Evolutionary conservation across 2,113 vertebrate genomes (phyloP), one percentile per base, ranked within the genome.

Genomic region (Falco punctatus): DNA sequence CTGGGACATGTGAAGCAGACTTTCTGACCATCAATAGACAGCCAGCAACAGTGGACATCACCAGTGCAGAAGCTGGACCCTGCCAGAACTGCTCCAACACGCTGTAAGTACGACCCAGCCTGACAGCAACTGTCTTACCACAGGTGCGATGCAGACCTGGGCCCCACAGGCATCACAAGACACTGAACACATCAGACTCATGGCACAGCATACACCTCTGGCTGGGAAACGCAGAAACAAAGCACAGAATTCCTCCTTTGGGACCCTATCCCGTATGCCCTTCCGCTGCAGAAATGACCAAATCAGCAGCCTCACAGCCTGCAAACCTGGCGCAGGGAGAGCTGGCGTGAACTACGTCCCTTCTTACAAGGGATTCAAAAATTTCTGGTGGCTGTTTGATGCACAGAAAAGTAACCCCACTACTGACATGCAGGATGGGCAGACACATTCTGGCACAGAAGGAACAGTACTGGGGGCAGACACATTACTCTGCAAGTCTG

Each of bases 1-100:
- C 27, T 54, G 70, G 58, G 54, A 72, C 44, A 55, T 0, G 0
- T 15, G 42, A 48, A 30, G 49, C 57, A 35, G 20, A 24, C 24
- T 11, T 58, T 61, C 46, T 70, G 24, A 26, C 24, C 2, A 0
- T 18, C 20, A 19, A 4, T 0, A 52, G 38, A 40, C 3, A 2
- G 33, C 9, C 35, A 67, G 35, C 38, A 62, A 18, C 22, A 38
- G 26, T 0, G 62, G 62, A 13, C 62, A 55, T 6, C 24, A 35
- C 58, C 81, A 51, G n/a, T 0, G 2, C 42, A 23, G 75, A 64
- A 49, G n/a, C 1, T 4, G 49, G 64, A 59, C 17, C 21, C 57
- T 75, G 72, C 14, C 38, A 70, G 40, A 94, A 54, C 11, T 3
- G 5, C 23, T 67, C n/a, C 10, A 3, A 3, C 51, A 30, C 0